Base-by-base conservation (phyloP, 2,888 invertebrate species). In the Hesperia comma region DNA sequence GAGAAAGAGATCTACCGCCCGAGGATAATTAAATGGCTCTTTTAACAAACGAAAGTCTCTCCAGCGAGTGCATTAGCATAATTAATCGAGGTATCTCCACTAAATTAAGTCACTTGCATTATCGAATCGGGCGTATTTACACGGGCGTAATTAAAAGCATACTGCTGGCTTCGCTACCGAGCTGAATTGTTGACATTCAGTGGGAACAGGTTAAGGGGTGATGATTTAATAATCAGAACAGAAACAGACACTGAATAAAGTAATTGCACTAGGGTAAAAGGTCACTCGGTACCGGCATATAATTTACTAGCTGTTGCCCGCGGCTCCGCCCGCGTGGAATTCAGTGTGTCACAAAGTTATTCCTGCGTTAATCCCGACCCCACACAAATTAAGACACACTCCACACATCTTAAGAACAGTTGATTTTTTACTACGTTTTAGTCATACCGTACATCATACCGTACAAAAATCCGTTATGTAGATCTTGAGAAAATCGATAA, bases 91-190 rank as follows among this genome's bases (percentile, higher is more conserved):
- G 46, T 19, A 17, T 46, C 19, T 19, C 43, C 43, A 15, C 46
- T 46, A 57, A 37, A 56, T 12, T 40, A 17, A 37, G 40, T 1
- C 1, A 19, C 56, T 37, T 40, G 40, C 40, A 56, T 56, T 56
- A 56, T 40, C 40, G 40, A 19, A 40, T 15, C 40, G 37, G 37
- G 10, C 37, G 12, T 40, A 56, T 40, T 56, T 56, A 40, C 40
- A 12, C 40, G 19, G 49, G 49, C 19, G 10, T 49, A 49, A 49
- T 49, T 49, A 49, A 49, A 49, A 49, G 49, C 49, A 49, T 49
- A 49, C 19, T 49, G 49, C 49, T 6, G 17, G 43, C 10, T 19
- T 49, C 49, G 19, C 49, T 49, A 10, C 46, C 19, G 12, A 49
- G 0, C 12, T 4, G 46, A 19, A 19, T 10, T 49, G 49, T 49